Evolutionary conservation across 1,140 invertebrate species (phyloP).

Genomic region (Ceratosolen fusciceps): DNA sequence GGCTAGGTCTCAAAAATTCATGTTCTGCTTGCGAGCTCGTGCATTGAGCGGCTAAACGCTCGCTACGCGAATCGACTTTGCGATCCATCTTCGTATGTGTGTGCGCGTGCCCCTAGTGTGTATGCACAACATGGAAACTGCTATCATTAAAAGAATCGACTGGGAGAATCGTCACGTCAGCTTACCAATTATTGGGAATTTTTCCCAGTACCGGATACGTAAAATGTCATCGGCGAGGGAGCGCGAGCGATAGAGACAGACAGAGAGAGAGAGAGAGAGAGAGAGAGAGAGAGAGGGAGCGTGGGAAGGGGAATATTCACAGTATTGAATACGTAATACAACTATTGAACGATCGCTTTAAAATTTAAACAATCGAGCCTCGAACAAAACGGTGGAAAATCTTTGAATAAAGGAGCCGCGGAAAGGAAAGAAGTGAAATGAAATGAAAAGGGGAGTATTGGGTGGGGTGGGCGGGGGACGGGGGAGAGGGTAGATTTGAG

Average conservation of each 20-base stretch:
- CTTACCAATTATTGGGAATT: conserved; percentile 53
- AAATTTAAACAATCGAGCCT: too few species aligned
- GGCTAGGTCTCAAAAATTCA: conserved; percentile 46
- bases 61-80: conserved; percentile 27
- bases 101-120: background rate
- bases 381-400: too few species aligned
- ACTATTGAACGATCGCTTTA: too few species aligned
- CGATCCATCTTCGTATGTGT: conserved; percentile 35
- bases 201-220: background rate
- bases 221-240: too few species aligned
- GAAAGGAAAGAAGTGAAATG: too few species aligned
- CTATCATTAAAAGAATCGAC: conserved; percentile 11
- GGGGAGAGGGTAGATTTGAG: background rate
- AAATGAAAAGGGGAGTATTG: background rate
- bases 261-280: background rate
- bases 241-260: background rate
- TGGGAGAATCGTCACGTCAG: conserved; percentile 48
- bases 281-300: background rate
- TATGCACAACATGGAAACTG: too few species aligned
- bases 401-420: too few species aligned
- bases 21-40: background rate
- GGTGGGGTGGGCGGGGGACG: background rate
- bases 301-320: background rate
- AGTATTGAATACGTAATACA: too few species aligned
- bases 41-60: background rate